Conservation (phyloP, 2,113 vertebrate genomes). For the Larimichthys polyactis region DNA sequence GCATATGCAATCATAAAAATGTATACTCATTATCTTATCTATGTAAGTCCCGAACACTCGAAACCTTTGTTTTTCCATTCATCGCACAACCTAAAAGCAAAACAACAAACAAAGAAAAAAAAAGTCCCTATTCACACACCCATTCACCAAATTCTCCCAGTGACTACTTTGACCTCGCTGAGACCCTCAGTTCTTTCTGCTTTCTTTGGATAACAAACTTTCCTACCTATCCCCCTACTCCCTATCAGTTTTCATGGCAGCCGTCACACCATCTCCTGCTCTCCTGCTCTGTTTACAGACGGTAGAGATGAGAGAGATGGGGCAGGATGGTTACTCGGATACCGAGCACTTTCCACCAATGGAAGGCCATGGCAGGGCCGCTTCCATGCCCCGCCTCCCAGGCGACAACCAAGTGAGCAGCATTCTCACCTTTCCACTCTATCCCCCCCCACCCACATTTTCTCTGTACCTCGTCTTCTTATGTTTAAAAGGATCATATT, state of each 20-base stretch:
- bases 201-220: conserved; percentile 58
- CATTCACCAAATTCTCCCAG: conserved; percentile 44
- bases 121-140: conserved; percentile 19
- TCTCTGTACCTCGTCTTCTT: conserved; percentile 50
- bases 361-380: conserved; percentile 93
- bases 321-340: conserved; percentile 93
- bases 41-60: background rate
- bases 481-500: conserved; percentile 35
- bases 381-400: conserved; percentile 96
- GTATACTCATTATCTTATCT: background rate
- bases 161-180: conserved; percentile 32
- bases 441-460: conserved; percentile 53
- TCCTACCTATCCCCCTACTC: conserved; percentile 44
- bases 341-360: conserved; percentile 93
- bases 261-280: conserved; percentile 81
- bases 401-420: conserved; percentile 97
- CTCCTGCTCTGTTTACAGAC: conserved; percentile 88
- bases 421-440: conserved; percentile 81
- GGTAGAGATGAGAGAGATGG: conserved; percentile 97
- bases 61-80: conserved; percentile 8
- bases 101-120: conserved; percentile 8
- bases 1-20: conserved; percentile 21
- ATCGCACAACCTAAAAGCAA: conserved; percentile 24
- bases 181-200: conserved; percentile 50
- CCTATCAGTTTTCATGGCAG: conserved; percentile 71